Evolutionary conservation across 2,113 vertebrate genomes (phyloP), one percentile per base, ranked within the genome.

Genomic region (Ageneiosus marmoratus): DNA sequence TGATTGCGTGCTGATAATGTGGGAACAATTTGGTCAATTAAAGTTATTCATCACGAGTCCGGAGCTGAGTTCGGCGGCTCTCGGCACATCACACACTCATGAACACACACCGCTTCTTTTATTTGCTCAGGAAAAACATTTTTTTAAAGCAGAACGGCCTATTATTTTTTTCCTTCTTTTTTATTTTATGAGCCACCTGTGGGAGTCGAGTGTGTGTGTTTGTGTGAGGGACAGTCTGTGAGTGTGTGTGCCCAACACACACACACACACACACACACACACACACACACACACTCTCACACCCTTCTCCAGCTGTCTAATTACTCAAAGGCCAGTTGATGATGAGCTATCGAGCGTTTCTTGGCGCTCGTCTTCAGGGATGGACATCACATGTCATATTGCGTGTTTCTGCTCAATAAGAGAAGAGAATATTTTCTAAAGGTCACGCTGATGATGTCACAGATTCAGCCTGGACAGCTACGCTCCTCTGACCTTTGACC

Each of bases 341-440:
- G 92, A 95, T 93, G 93, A 94, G 92, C 92, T 93, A 93, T 93
- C 93, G 93, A 93, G 93, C 91, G 89, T 86, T 82, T 84, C 86
- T 87, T 85, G 82, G 87, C 84, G 85, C 48, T 84, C 27, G 60
- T 90, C 93, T 89, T 91, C 86, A 87, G 93, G 91, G 91, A 92
- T 2, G 74, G 56, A 84, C 81, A 87, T 92, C 86, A 89, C 87
- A 83, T 81, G 89, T 89, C 86, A 89, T 84, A 76, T 86, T 62
- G 41, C 24, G 24, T 89, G 84, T 89, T 82, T 48, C 85, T 81
- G 87, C 90, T 91, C 88, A 72, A 90, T 92, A 88, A 89, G 89
- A 88, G 88, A 86, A 86, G 81, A 80, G 76, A 87, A 88, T 88
- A 87, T 88, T 88, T 90, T 79, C 85, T 89, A 89, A 89, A 93